A percentile compares a stretch with the other conserved stretches of the same genome.
phyloP scores from a whole-genome alignment of 2,888 invertebrate species.

The Palloptera scutellata region DNA sequence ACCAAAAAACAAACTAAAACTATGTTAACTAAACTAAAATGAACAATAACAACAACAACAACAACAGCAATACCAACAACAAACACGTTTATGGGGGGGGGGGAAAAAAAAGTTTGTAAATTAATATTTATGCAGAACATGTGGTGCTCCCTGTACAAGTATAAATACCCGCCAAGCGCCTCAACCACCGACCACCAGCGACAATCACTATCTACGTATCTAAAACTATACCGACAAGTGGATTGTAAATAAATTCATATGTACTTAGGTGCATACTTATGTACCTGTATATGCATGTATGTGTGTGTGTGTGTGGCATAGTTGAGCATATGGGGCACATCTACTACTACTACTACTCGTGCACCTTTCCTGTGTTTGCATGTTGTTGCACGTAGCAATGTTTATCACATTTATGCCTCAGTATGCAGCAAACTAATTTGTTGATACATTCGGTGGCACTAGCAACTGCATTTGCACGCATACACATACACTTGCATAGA shows the following conservation, averaged over 20 bases:
- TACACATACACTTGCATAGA: not conserved
- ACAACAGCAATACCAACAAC: not conserved
- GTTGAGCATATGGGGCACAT: not conserved
- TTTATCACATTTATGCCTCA: not conserved
- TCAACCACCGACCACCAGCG: not conserved
- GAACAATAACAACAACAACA: not conserved
- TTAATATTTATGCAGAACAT: slow-evolving; percentile 27
- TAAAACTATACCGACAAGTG: no score
- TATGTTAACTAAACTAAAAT: slow-evolving; percentile 11
- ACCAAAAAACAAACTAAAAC: slow-evolving; percentile 1
- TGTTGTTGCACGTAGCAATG: not conserved
- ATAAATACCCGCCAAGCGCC: not conserved
- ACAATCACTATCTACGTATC: no score
- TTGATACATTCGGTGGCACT: not conserved
- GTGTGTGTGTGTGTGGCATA: not conserved
- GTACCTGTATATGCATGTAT: no score
- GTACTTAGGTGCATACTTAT: slow-evolving; percentile 6
- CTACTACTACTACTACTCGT: slow-evolving; percentile 2
- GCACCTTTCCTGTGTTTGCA: not conserved
- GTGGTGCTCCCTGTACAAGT: slow-evolving; percentile 1
- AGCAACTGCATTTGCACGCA: not conserved
- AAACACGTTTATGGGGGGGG: not conserved
- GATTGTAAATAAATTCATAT: not conserved
- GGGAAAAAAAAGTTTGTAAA: slow-evolving; percentile 24
- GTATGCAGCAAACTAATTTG: slow-evolving; percentile 1